Base-by-base conservation (phyloP, 2,797 vertebrate species). In the Crenichthys baileyi region DNA sequence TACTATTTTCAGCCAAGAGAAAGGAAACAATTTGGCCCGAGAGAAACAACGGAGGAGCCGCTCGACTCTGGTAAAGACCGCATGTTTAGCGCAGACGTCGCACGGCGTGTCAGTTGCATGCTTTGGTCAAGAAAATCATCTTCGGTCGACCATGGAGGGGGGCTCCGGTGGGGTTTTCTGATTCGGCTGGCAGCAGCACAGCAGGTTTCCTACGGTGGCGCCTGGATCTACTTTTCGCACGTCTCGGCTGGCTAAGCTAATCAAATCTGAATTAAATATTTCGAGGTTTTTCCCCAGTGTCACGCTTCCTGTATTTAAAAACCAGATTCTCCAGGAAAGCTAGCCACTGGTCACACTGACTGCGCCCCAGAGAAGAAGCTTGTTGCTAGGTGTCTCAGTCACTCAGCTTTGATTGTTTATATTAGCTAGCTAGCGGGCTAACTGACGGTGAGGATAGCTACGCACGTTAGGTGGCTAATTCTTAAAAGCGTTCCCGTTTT, bases 211-310 rank as follows among this genome's bases (percentile, higher is more conserved):
- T 87, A 90, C 88, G 88, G 92, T 91, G 90, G 90, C 89, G 92
- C 78, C 88, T 89, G 93, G 94, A 93, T 88, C 93, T 94, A 94
- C 93, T 93, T 95, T 93, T 90, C 89, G 87, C 89, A 90, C 86
- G 91, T 92, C 85, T 90, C 84, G 83, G 79, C 22, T 90, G 81
- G 91, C 91, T 75, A 76, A 83, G 90, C 90, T 91, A 91, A 92
- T 82, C 80, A 86, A 86, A 79, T 58, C 73, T 79, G 76, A 86
- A 85, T 83, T 63, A 70, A 92, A 84, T n/a, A 85, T 84, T 78
- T 67, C 79, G 24, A 36, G 26, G 70, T 29, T 22, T 80, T n/a
- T 7, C 51, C 50, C 78, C 3, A 70, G 82, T 82, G 78, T 77
- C 77, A 73, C 50, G 9, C 31, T 65, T 70, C 12, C 5, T 16